phyloP scores from a whole-genome alignment of 2,888 invertebrate genomes.

The Pheosia tremula region DNA sequence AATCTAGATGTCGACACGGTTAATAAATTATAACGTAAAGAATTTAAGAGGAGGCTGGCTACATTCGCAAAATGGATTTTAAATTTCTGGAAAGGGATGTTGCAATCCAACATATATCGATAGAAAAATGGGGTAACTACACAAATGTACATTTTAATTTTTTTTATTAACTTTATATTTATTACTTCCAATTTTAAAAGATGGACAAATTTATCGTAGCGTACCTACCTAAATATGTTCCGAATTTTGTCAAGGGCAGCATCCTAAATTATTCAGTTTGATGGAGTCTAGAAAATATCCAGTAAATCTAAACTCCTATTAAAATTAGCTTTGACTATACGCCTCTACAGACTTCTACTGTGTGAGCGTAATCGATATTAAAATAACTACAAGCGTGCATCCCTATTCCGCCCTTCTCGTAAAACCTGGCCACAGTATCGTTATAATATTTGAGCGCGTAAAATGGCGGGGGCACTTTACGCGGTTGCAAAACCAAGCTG shows the following conservation, averaged over 20 bases:
- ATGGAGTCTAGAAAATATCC: too few relatives aligned
- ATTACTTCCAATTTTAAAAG: too few relatives aligned
- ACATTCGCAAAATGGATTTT: conserved; percentile 50
- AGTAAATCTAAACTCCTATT: too few relatives aligned
- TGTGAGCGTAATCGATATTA: neutral
- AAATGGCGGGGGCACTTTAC: conserved; percentile 44
- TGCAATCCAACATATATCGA: neutral
- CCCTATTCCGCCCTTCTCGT: conserved; percentile 43
- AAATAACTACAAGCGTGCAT: neutral
- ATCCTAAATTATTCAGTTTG: too few relatives aligned
- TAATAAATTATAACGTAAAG: conserved; percentile 60
- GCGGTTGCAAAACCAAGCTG: conserved; percentile 31
- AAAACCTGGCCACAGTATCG: conserved; percentile 57
- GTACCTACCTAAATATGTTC: too few relatives aligned
- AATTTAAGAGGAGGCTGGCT: conserved; percentile 48
- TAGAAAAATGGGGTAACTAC: neutral
- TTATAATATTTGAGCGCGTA: conserved; percentile 52
- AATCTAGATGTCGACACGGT: conserved; percentile 52
- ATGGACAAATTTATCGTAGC: too few relatives aligned
- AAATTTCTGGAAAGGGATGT: conserved; percentile 44
- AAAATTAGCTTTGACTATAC: too few relatives aligned
- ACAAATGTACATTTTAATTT: too few relatives aligned
- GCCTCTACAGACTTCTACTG: too few relatives aligned
- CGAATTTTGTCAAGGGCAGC: too few relatives aligned
- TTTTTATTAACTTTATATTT: too few relatives aligned